A percentile compares a stretch with the other conserved stretches of the same genome.
These are phyloP conservation scores for Scrobipalpa atriplicella DNA, from an alignment of 2,888 invertebrate species.

Conservation along the genomic window DNA sequence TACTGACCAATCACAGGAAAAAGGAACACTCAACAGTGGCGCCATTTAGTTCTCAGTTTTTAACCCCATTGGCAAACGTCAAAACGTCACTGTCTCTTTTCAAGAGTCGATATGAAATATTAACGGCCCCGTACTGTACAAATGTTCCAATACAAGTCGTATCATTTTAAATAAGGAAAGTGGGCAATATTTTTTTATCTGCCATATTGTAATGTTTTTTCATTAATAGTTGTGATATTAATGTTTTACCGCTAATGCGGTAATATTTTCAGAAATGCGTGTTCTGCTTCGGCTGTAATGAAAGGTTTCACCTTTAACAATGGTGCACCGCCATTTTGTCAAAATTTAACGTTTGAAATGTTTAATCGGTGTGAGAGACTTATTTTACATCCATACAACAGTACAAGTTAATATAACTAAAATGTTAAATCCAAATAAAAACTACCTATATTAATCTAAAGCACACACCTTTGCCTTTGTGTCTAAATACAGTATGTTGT, in stretches of 20 bases:
- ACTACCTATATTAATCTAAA: not conserved
- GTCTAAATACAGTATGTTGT: constrained; percentile 1
- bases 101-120: too few relatives aligned
- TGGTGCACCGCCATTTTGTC: not conserved
- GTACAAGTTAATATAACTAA: not conserved
- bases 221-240: not conserved
- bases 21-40: too few relatives aligned
- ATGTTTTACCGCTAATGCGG: not conserved
- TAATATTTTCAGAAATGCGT: not conserved
- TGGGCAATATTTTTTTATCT: constrained; percentile 1
- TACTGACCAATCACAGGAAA: too few relatives aligned
- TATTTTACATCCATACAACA: not conserved
- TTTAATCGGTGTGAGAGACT: not conserved
- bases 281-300: constrained; percentile 1
- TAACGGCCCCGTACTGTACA: too few relatives aligned
- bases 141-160: too few relatives aligned
- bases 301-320: not conserved
- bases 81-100: too few relatives aligned
- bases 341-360: not conserved
- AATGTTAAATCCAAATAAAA: not conserved
- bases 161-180: too few relatives aligned
- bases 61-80: too few relatives aligned
- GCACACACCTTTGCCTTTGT: not conserved
- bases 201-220: not conserved
- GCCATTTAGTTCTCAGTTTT: too few relatives aligned